phyloP scores from a whole-genome alignment of 1,140 invertebrate species.

The Whitmania pigra region DNA sequence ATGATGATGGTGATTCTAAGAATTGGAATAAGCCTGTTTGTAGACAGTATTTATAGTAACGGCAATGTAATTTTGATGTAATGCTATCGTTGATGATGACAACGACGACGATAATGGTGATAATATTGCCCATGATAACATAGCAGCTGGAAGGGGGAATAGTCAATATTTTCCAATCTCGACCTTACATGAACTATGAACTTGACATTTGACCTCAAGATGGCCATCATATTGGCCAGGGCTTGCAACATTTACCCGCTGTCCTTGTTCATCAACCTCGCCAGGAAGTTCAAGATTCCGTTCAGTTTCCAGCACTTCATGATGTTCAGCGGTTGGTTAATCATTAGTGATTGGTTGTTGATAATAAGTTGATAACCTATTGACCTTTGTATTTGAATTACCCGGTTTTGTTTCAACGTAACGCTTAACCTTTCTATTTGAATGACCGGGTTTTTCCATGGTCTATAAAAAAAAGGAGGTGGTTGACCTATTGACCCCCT shows the following conservation, averaged over 20 bases:
- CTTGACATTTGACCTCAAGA: constrained; percentile 43
- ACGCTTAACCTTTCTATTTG: background rate
- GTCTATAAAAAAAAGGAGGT: too few species aligned
- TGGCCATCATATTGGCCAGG: constrained; percentile 70
- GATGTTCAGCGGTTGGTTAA: constrained; percentile 78
- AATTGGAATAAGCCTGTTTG: background rate
- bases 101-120: background rate
- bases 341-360: background rate
- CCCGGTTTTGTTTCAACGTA: background rate
- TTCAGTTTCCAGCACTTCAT: constrained; percentile 93
- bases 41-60: background rate
- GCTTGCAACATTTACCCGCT: constrained; percentile 89
- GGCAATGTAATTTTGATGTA: background rate
- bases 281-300: constrained; percentile 74
- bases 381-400: background rate
- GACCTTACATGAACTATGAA: background rate
- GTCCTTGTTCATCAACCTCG: constrained; percentile 82
- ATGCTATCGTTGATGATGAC: background rate
- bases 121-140: background rate
- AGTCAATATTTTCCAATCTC: too few species aligned
- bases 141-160: too few species aligned
- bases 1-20: background rate
- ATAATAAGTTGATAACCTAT: background rate
- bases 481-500: too few species aligned
- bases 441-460: background rate